Evolutionary conservation across 92 coral and sea anemone species (phyloP).

Genomic region (Anthopleura xanthogrammica): DNA sequence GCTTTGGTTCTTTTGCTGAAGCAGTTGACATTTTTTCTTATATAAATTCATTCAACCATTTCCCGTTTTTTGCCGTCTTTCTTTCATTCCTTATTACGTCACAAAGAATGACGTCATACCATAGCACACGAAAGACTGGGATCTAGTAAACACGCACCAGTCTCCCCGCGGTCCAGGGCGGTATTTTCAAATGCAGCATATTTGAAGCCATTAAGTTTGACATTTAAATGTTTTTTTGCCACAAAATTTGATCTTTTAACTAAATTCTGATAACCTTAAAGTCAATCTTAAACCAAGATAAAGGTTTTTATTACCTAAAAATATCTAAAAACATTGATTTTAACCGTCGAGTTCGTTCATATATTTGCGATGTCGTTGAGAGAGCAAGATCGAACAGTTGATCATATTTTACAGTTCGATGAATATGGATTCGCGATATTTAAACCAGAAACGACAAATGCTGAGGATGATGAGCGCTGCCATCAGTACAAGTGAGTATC

Average conservation of each 20-base stretch:
- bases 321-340: neutral
- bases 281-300: neutral
- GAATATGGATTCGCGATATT: slow-evolving; percentile 77
- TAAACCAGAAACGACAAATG: slow-evolving; percentile 41
- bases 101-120: neutral
- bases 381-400: slow-evolving; percentile 3
- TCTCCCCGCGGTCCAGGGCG: slow-evolving; percentile 23
- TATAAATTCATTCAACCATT: neutral
- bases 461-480: slow-evolving; percentile 68
- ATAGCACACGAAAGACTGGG: neutral
- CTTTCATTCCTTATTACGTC: slow-evolving; percentile 6
- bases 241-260: neutral
- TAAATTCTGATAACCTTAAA: neutral
- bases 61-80: neutral
- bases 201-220: neutral
- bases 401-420: slow-evolving; percentile 48
- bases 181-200: neutral
- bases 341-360: neutral
- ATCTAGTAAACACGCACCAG: slow-evolving; percentile 25
- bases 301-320: neutral
- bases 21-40: neutral
- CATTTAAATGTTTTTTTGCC: neutral
- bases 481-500: slow-evolving; percentile 64
- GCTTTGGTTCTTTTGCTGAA: slow-evolving; percentile 17
- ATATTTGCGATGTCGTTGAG: slow-evolving; percentile 10